Percentiles rank a stretch among this genome's conserved stretches.
Conservation (phyloP, 2,797 vertebrate genomes). For the Hemitrygon akajei region DNA sequence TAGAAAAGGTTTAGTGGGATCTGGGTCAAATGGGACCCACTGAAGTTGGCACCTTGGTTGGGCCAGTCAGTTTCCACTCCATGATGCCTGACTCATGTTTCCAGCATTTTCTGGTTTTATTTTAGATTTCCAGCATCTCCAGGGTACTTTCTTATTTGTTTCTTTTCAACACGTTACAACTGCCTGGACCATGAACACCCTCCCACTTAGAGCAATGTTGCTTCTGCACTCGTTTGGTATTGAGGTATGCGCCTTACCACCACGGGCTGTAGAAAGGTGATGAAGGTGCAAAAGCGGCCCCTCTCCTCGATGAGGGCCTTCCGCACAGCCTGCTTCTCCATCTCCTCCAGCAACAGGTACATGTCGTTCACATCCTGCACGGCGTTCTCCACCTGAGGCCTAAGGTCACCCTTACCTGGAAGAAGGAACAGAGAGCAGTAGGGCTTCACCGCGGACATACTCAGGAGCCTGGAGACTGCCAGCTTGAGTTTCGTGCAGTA, state of each 20-base stretch:
- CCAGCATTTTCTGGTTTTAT: too few relatives aligned
- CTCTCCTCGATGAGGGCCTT: slow-evolving; percentile 86
- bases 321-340: slow-evolving; percentile 91
- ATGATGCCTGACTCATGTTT: too few relatives aligned
- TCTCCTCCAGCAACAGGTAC: slow-evolving; percentile 94
- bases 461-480: too few relatives aligned
- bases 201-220: background rate
- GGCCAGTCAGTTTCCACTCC: too few relatives aligned
- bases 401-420: slow-evolving; percentile 84
- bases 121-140: too few relatives aligned
- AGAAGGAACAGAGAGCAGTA: background rate
- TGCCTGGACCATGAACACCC: background rate
- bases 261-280: slow-evolving; percentile 81
- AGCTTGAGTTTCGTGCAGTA: too few relatives aligned
- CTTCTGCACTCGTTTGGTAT: background rate
- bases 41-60: too few relatives aligned
- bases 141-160: too few relatives aligned
- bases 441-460: background rate
- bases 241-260: slow-evolving; percentile 67
- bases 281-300: slow-evolving; percentile 87
- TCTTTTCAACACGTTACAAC: too few relatives aligned
- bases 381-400: slow-evolving; percentile 88
- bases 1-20: too few relatives aligned
- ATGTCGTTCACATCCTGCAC: slow-evolving; percentile 93
- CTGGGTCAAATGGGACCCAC: too few relatives aligned